Evolutionary conservation across 2,113 vertebrate genomes (phyloP), one percentile per base, ranked within the genome.

Genomic region (Festucalex cinctus): DNA sequence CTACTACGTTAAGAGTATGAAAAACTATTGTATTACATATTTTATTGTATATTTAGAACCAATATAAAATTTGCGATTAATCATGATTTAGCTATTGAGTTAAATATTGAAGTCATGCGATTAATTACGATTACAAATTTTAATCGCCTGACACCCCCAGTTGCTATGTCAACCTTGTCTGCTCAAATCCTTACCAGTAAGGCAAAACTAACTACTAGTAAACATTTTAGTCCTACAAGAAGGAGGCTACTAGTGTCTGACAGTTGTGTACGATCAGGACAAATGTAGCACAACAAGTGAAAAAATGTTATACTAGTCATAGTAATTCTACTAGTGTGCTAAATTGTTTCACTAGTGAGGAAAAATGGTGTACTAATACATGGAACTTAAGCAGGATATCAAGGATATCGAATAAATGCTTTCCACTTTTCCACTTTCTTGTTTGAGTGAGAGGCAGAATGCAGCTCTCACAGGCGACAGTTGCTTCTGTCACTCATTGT

Each of bases 401-500:
- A 44, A 44, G 43, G 19, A 49, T 24, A 53, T 22, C 1, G 2
- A 28, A 20, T n/a, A 60, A n/a, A 12, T 24, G 20, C 37, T 14
- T 22, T 43, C 20, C 6, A 43, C 59, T 24, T 53, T 54, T 54
- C 8, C 54, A 57, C 70, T 10, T 58, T 59, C 66, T 73, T 66
- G 69, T 75, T 71, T 54, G 51, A 24, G 51, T 54, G 6, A 70
- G 77, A 83, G 71, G 77, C 73, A 75, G 71, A 49, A 36, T 69
- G 66, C 81, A 77, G 43, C 66, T 66, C 81, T 71, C 80, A 37
- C 69, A 70, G 73, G 22, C 65, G 35, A 68, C 88, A 90, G 86
- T 83, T 90, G 88, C 68, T 85, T 71, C 85, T 84, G 88, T 86
- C 88, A 86, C 70, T 90, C 88, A 90, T 70, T 83, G 77, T 80